Evolutionary conservation across 2,888 invertebrate species (phyloP), one percentile per base, ranked within the genome.

Genomic region (Drosophila tripunctata): DNA sequence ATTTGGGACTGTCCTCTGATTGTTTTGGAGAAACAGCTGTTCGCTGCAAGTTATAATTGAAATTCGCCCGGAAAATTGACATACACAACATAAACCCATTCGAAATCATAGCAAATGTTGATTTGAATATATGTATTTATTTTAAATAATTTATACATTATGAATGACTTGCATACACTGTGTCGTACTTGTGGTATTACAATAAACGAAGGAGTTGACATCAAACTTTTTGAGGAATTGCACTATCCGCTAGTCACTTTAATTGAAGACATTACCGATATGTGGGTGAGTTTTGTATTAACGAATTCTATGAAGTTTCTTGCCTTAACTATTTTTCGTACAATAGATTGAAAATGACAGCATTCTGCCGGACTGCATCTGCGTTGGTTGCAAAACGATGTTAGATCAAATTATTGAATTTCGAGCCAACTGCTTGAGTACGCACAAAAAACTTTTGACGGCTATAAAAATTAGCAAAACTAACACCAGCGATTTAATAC

Each of bases 101-200:
- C 7, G 41, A 4, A 24, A 6, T 44, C 17, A 22, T 27, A 12
- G 0, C 8, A 33, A 15, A 12, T 27, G 6, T 1, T n/a, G n/a
- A n/a, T 27, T 27, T 27, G 10, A 3, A 10, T 10, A 12, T 14
- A 7, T 15, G 45, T 14, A 21, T 4, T 40, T n/a, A n/a, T n/a
- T n/a, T n/a, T n/a, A n/a, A n/a, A n/a, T n/a, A n/a, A n/a, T n/a
- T n/a, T n/a, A n/a, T n/a, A 3, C 8, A 17, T 8, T 1, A 84
- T 78, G 82, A 33, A 30, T 8, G 38, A 57, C 4, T 24, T 62
- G 27, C 48, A 43, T 1, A n/a, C 21, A 4, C 21, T 67, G 24
- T 79, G 85, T 35, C 79, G 85, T 8, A 82, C 85, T 24, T 85
- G 79, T 15, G 79, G 85, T 10, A 56, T n/a, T 27, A 36, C 36